Base-by-base conservation (phyloP, 1,140 invertebrate species). In the Paracyclopina nana region DNA sequence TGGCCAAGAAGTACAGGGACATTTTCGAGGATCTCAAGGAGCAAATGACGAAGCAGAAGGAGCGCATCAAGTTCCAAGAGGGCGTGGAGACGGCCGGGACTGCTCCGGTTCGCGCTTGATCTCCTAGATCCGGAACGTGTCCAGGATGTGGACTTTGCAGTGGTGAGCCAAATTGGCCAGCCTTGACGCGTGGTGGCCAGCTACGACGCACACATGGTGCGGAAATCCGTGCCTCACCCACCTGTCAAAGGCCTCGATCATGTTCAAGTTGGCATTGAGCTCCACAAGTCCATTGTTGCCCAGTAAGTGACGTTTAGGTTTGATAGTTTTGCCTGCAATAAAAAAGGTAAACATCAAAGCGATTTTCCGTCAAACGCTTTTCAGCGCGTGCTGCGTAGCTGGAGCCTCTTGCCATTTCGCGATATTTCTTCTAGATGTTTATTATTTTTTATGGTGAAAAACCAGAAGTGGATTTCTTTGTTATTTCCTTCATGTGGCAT, bases 221-320 rank as follows among this genome's bases (percentile, higher is more conserved):
- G 46, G 46, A 28, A 48, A 48, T 48, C 46, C 46, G 2, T 16
- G 25, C 28, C 29, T 22, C 11, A 48, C 16, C 46, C 46, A 48
- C 3, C 11, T 6, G 4, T 48, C 46, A 29, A 48, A 48, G 16
- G 22, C 24, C 11, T 16, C n/a, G 6, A 26, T 28, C 2, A 48
- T 22, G n/a, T 48, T 20, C 20, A 48, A 22, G 6, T 26, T 22
- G n/a, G 3, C 46, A 11, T 48, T 27, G 5, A 48, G 12, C 46
- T 48, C 27, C 22, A 48, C 46, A 11, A 48, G 28, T n/a, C 46
- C 46, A 29, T 48, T 48, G 26, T 48, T 48, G 24, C 46, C 46
- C 25, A 45, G 24, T 6, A 45, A 45, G 14, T 22, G 25, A 18
- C 43, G 16, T 45, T 45, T 26, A 24, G 18, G 25, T 12, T n/a